Percentiles rank a stretch among this genome's conserved stretches.
These are phyloP conservation scores for Cololabis saira DNA, from an alignment of 2,113 vertebrate genomes.

Conservation along the genomic window DNA sequence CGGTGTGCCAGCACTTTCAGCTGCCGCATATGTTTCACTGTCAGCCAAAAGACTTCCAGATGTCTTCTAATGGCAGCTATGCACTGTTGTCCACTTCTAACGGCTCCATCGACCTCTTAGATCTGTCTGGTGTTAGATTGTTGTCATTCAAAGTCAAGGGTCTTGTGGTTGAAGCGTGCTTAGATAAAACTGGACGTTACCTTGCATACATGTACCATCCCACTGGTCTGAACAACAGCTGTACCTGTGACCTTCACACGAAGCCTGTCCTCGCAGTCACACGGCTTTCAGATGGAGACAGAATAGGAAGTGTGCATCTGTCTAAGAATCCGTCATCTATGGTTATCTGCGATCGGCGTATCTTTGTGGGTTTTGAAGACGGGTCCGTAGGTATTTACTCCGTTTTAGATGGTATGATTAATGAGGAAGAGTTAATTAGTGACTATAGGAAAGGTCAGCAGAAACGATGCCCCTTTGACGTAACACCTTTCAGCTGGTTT, in stretches of 20 bases:
- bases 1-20: slow-evolving; percentile 75
- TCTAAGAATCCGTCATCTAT: slow-evolving; percentile 65
- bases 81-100: slow-evolving; percentile 70
- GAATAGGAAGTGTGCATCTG: slow-evolving; percentile 70
- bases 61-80: slow-evolving; percentile 73
- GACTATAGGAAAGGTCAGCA: slow-evolving; percentile 2
- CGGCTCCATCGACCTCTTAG: slow-evolving; percentile 71
- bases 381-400: slow-evolving; percentile 81
- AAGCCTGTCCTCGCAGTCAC: slow-evolving; percentile 70
- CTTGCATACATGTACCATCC: slow-evolving; percentile 64
- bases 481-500: slow-evolving; percentile 46
- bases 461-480: slow-evolving; percentile 52
- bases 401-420: slow-evolving; percentile 38
- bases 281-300: slow-evolving; percentile 69
- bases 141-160: slow-evolving; percentile 69
- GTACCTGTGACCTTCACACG: slow-evolving; percentile 60
- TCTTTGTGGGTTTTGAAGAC: slow-evolving; percentile 83
- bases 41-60: slow-evolving; percentile 69
- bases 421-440: slow-evolving; percentile 13
- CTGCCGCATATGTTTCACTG: slow-evolving; percentile 65
- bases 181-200: slow-evolving; percentile 71
- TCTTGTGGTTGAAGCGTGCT: slow-evolving; percentile 58
- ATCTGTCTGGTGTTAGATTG: slow-evolving; percentile 67
- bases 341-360: slow-evolving; percentile 56
- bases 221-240: slow-evolving; percentile 15